Evolutionary conservation across 2,797 vertebrate species (phyloP), one percentile per base, ranked within the genome.

Genomic region (Poeciliopsis turneri): DNA sequence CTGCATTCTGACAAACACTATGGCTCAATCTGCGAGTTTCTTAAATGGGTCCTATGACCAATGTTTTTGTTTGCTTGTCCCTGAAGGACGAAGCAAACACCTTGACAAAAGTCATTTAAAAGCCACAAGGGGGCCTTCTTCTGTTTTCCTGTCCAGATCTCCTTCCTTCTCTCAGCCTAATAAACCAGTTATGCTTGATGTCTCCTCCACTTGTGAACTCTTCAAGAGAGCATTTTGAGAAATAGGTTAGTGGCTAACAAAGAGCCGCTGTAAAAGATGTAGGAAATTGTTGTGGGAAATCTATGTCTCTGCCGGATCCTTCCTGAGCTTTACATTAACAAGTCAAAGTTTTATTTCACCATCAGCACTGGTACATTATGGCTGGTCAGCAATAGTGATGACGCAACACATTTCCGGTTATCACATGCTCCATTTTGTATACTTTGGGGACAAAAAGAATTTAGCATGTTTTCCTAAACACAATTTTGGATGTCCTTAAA

Each of bases 41-140:
- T 69, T 76, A 74, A 89, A 77, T 84, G 86, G 83, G 80, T 79
- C 68, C 18, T 80, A 72, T 90, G 87, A 93, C 76, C 80, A 87
- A 90, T 89, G 82, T 81, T 85, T 86, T 66, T 72, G 74, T 92
- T 92, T 89, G 75, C 73, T 88, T 91, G 86, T 72, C 79, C 84
- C 87, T 87, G 86, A 92, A 93, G 92, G 92, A 78, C 88, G 78
- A 93, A 85, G 87, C 85, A 93, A 94, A 92, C 91, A 95, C 91
- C 92, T 93, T 94, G 91, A 93, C 89, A 93, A 81, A 85, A 87
- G 87, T 92, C 93, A 94, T 94, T 94, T 94, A 91, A 94, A 92
- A 87, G 85, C 84, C 87, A 89, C 76, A 87, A 82, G 79, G 87
- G 82, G 5, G 87, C 82, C 90, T 91, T 90, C 92, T 90, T 93